phyloP scores from a whole-genome alignment of 2,888 invertebrate species.

The Dione juno region DNA sequence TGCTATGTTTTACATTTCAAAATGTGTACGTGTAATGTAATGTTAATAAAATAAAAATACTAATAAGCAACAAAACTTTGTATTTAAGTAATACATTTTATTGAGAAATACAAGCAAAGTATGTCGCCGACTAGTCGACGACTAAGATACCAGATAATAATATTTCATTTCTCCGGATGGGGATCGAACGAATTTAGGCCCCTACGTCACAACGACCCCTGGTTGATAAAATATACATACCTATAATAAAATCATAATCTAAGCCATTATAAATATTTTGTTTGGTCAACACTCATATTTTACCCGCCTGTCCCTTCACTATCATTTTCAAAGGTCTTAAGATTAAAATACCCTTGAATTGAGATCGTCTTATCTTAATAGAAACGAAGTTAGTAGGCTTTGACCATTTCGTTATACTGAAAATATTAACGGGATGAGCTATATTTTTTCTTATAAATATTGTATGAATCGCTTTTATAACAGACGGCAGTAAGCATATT shows the following conservation, averaged over 20 bases:
- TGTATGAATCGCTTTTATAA: background rate
- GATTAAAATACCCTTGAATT: conserved; percentile 6
- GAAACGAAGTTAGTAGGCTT: conserved; percentile 1
- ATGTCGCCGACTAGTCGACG: no score
- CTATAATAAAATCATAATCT: background rate
- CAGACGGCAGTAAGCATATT: background rate
- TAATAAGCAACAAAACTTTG: no score
- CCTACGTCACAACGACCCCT: no score
- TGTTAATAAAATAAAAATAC: no score
- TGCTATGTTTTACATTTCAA: no score
- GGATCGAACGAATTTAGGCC: no score
- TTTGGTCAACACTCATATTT: conserved; percentile 16
- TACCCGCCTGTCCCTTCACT: conserved; percentile 3
- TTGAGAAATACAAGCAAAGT: no score
- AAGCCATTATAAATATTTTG: conserved; percentile 6
- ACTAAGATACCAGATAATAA: no score
- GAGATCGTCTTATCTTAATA: conserved; percentile 19
- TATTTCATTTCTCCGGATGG: no score
- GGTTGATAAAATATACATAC: background rate
- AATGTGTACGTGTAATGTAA: no score
- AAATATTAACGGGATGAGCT: background rate
- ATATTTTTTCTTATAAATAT: background rate
- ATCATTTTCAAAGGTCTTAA: conserved; percentile 19
- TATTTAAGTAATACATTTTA: no score
- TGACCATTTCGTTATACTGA: conserved; percentile 8